Evolutionary conservation across 1,140 invertebrate genomes (phyloP), one percentile per base, ranked within the genome.

Genomic region (Thereuonema tuberculata): DNA sequence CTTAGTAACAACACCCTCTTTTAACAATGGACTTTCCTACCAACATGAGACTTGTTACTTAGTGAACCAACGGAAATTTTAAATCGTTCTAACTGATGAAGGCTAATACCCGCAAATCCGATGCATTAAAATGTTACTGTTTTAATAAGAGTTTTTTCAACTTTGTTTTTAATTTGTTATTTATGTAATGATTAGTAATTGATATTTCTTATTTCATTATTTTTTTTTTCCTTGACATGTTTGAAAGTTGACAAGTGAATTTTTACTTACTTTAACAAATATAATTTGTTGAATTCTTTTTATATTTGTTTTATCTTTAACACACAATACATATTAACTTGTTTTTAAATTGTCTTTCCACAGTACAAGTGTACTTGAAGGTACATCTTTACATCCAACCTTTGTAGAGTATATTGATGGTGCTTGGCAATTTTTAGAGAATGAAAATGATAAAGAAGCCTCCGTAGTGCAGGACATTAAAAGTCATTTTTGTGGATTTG

Each of bases 401-500:
- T 86, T 98, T 66, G 83, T 94, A 2, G 94, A 98, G 69, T 97
- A 97, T 66, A 86, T 98, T 65, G 94, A 98, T 67, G 93, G 93
- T 0, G 89, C 91, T 20, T 80, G 93, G 28, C 78, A 87, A 28
- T 95, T 91, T 72, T 73, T 98, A 9, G 93, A 97, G 74, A 84
- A 83, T 61, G 94, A 98, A 73, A 83, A 84, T 14, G 89, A 92
- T 65, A 92, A 92, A 72, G 89, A 91, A 68, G 86, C 72, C 43
- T 83, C 48, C 78, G 83, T 57, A 78, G 81, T 69, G 78, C 90
- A 63, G 76, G 85, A 70, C 83, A 89, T 98, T 31, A 89, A 94
- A 61, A 78, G 93, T 1, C 90, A 95, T 67, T 98, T 98, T 74
- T 93, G 92, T 63, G 86, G 91, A 70, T 95, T 97, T 70, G 84